Evolutionary conservation across 2,797 vertebrate species (phyloP).

Genomic region (Micrastur ruficollis): DNA sequence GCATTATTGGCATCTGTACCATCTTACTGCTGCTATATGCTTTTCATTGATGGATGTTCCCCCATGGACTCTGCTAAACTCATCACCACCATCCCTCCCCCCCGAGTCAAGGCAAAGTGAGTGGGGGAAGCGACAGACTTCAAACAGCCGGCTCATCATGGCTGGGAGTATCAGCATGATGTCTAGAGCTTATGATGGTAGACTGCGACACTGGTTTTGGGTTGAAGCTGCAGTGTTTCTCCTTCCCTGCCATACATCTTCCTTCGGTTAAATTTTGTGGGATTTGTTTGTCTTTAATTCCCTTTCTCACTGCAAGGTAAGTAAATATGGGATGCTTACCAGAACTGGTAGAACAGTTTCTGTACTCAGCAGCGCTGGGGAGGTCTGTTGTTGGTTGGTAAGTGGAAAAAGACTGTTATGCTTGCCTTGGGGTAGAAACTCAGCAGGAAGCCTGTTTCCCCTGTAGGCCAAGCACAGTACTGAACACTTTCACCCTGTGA

Average conservation of each 20-base stretch:
- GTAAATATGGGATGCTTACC: not conserved
- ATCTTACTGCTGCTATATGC: conserved; percentile 93
- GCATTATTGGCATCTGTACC: conserved; percentile 90
- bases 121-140: conserved; percentile 63
- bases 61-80: conserved; percentile 53
- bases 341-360: not conserved
- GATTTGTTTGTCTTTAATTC: not conserved
- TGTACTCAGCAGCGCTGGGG: not conserved
- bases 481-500: conserved; percentile 7
- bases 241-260: not conserved
- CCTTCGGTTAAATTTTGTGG: conserved; percentile 12
- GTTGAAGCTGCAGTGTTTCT: conserved; percentile 62
- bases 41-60: conserved; percentile 85
- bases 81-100: conserved; percentile 29
- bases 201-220: conserved; percentile 28
- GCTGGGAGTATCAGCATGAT: conserved; percentile 26
- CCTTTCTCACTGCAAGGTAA: conserved; percentile 56
- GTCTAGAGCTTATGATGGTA: conserved; percentile 38
- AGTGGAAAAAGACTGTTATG: not conserved
- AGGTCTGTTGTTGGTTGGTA: not conserved
- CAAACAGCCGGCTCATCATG: not conserved
- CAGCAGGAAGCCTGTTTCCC: not conserved
- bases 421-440: not conserved
- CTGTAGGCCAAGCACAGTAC: not conserved
- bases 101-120: not conserved